Conservation (phyloP, 37 sponge, comb jelly and placozoan species). For the Trichoplax adhaerens region DNA sequence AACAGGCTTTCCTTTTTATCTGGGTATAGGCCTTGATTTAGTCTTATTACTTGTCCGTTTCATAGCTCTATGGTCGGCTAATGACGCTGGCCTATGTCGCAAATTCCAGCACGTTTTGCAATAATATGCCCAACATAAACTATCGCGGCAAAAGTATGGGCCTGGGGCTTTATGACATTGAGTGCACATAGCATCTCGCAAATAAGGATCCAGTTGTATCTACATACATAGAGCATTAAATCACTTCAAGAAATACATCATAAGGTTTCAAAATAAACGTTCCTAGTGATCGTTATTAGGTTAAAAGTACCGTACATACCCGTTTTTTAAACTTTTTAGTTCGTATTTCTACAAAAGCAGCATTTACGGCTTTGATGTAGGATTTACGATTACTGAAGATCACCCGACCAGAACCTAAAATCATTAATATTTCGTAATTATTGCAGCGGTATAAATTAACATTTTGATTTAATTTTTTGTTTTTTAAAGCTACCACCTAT, state of each 20-base stretch:
- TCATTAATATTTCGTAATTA: neutral
- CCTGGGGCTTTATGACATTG: constrained; percentile 78
- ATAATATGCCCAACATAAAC: constrained; percentile 94
- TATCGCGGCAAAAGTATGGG: constrained; percentile 90
- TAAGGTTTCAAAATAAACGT: neutral
- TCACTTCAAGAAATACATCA: neutral
- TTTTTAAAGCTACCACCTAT: constrained; percentile 32
- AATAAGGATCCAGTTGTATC: constrained; percentile 97
- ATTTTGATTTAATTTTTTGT: neutral
- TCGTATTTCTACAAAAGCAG: constrained; percentile 88
- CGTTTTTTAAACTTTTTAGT: constrained; percentile 86
- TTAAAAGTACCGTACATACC: constrained; percentile 17
- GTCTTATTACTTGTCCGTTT: too few relatives aligned
- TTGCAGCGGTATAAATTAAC: neutral
- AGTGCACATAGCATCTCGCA: constrained; percentile 89
- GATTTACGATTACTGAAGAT: constrained; percentile 79
- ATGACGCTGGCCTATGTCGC: constrained; percentile 37
- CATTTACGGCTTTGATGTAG: constrained; percentile 89
- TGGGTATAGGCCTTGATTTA: too few relatives aligned
- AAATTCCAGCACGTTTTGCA: constrained; percentile 96
- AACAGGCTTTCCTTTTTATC: too few relatives aligned
- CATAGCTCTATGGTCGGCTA: too few relatives aligned
- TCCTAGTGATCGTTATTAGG: too few relatives aligned
- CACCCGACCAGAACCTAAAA: constrained; percentile 77
- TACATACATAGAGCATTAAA: constrained; percentile 1